phyloP scores from a whole-genome alignment of 1,140 invertebrate species.

The Sipha flava region DNA sequence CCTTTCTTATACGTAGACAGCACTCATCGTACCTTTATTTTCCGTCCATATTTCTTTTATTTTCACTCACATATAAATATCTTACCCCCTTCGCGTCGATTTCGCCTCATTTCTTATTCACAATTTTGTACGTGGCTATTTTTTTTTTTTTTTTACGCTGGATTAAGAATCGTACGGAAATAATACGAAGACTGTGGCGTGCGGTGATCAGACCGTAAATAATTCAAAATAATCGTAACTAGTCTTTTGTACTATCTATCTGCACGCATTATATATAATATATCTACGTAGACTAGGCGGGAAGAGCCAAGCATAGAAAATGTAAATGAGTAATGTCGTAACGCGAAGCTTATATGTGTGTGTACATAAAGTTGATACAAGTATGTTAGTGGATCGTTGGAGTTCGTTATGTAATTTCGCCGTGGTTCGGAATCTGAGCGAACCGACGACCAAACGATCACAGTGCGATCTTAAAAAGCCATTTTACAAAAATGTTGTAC shows the following conservation, averaged over 20 bases:
- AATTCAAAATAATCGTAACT: neutral
- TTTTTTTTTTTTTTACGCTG: neutral
- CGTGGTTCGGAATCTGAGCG: too few species aligned
- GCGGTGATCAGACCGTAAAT: neutral
- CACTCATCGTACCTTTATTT: neutral
- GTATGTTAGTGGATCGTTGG: too few species aligned
- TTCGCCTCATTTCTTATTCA: neutral
- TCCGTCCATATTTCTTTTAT: neutral
- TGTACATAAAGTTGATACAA: too few species aligned
- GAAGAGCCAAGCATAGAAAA: neutral
- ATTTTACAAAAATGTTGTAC: too few species aligned
- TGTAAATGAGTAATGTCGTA: too few species aligned
- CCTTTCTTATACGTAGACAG: neutral
- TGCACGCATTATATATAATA: neutral
- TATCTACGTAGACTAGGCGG: too few species aligned
- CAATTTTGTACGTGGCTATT: neutral
- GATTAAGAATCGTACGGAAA: neutral
- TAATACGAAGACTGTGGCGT: neutral
- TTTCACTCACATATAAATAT: conserved; percentile 1
- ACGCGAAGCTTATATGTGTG: too few species aligned
- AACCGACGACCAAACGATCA: too few species aligned
- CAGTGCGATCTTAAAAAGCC: too few species aligned
- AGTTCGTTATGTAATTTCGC: too few species aligned
- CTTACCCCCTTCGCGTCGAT: neutral
- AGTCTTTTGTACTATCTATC: too few species aligned